Evolutionary conservation across 2,113 vertebrate genomes (phyloP), one percentile per base, ranked within the genome.

Genomic region (Steatornis caripensis): DNA sequence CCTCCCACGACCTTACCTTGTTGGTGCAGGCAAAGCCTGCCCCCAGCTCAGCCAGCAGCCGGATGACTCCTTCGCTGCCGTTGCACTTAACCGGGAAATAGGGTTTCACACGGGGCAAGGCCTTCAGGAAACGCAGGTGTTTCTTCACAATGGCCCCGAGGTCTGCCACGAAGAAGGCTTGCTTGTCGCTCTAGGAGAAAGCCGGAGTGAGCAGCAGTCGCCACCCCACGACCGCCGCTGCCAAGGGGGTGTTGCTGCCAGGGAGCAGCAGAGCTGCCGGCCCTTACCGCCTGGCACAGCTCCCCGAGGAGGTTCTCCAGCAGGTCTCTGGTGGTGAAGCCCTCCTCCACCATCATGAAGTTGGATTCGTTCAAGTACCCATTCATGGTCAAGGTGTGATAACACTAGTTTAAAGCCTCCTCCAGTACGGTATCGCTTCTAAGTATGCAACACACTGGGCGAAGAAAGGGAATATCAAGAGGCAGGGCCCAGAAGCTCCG

Each of bases 321-420:
- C 82, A 98, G 97, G 93, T 98, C 98, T 93, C 94, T 96, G 91
- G 97, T 97, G 96, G 97, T 98, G 97, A 98, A 98, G 27, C 98
- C 98, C 71, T 98, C 98, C 90, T 98, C 98, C 95, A 98, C 97
- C 98, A 98, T 97, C 95, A 92, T 83, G 89, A 98, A 98, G n/a
- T 97, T 96, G 46, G 97, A 97, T 89, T 98, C 98, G 1, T 84
- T 96, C 96, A 98, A 78, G 96, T 97, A 98, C 53, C 95, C 96
- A 39, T 94, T 97, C 98, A 98, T 98, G 93, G 90, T 32, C 54
- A 46, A 71, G 78, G 48, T 23, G 65, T 6, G 84, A 27, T 5
- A 49, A 17, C 0, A 6, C 24, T 34, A 2, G 6, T 60, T 87
- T 23, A 54, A 80, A 93, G 43, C 36, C 43, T 78, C 53, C 22